Evolutionary conservation across 2,888 invertebrate species (phyloP).

Genomic region (Ellobium chinense): DNA sequence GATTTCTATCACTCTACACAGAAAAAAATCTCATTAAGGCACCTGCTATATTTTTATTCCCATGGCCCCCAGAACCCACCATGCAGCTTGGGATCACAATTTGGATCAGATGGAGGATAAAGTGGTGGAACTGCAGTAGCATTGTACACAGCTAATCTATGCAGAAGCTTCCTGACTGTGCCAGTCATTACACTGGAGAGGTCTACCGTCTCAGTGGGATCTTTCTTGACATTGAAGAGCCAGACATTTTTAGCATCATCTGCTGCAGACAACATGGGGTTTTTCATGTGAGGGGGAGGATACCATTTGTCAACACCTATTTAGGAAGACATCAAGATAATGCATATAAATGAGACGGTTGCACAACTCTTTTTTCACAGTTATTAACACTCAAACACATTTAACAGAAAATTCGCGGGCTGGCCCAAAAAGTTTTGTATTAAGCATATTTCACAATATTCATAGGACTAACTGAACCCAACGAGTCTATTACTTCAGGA

Average conservation of each 20-base stretch:
- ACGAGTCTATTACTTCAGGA: no score
- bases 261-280: conserved; percentile 48
- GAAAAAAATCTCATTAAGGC: no score
- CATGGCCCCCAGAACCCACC: conserved; percentile 77
- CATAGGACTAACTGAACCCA: no score
- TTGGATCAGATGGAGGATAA: conserved; percentile 69
- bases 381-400: no score
- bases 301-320: conserved; percentile 40
- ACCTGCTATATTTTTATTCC: conserved; percentile 54
- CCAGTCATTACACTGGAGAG: conserved; percentile 62
- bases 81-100: conserved; percentile 65
- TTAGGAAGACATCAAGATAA: no score
- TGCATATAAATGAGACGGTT: no score
- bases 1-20: no score
- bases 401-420: no score
- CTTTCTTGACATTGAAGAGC: conserved; percentile 73
- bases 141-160: conserved; percentile 63
- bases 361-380: no score
- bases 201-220: conserved; percentile 72
- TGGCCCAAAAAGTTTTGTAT: no score
- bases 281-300: conserved; percentile 21
- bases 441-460: no score
- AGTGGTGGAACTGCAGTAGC: conserved; percentile 70
- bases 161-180: conserved; percentile 63
- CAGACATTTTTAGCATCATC: conserved; percentile 72